phyloP scores from a whole-genome alignment of 2,113 vertebrate species.

The Alligator mississippiensis region DNA sequence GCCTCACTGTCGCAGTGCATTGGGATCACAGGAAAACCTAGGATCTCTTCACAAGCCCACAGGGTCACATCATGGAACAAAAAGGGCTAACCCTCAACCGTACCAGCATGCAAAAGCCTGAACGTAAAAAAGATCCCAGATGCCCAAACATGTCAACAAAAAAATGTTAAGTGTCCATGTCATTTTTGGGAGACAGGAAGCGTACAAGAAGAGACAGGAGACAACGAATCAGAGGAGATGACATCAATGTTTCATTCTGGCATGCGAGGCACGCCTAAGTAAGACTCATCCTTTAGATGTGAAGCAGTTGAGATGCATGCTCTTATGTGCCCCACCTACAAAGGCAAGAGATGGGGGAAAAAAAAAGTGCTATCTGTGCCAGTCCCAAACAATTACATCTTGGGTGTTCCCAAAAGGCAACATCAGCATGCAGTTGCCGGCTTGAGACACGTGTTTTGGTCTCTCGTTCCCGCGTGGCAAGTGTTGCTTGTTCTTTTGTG shows the following conservation, averaged over 20 bases:
- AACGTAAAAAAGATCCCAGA: accelerated
- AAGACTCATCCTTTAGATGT: background rate
- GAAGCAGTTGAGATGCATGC: background rate
- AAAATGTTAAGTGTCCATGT: accelerated
- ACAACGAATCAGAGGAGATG: too few relatives aligned
- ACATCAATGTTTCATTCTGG: background rate
- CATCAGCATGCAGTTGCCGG: background rate
- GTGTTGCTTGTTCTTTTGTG: background rate
- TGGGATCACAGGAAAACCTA: background rate
- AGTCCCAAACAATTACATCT: background rate
- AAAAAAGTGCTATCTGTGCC: background rate
- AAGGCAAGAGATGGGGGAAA: background rate
- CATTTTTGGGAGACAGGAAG: background rate
- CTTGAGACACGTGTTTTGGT: accelerated
- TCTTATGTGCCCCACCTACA: background rate
- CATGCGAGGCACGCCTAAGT: background rate
- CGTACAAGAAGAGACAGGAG: background rate
- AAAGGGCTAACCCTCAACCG: accelerated
- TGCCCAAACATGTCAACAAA: background rate
- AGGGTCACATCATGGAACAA: background rate
- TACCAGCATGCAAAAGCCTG: background rate
- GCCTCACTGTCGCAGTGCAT: accelerated
- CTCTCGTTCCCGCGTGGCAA: background rate
- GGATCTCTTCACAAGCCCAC: accelerated
- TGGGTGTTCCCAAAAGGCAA: background rate